phyloP scores from a whole-genome alignment of 2,888 invertebrate species.

The Mycogona germanica region DNA sequence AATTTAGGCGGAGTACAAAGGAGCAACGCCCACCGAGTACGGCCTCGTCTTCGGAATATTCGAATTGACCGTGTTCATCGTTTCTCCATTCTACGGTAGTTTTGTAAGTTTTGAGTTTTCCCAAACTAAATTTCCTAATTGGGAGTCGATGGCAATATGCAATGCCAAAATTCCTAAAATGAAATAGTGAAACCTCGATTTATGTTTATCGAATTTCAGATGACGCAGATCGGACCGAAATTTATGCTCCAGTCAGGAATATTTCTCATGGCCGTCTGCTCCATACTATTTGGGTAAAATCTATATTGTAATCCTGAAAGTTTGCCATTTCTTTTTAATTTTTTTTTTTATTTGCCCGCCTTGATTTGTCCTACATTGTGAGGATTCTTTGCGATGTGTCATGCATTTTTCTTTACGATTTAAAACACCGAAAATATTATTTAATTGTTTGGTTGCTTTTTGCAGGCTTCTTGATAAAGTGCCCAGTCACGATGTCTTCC shows the following conservation, averaged over 20 bases:
- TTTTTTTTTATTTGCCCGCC: background rate
- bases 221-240: conserved; percentile 66
- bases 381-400: background rate
- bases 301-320: background rate
- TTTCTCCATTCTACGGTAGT: conserved; percentile 73
- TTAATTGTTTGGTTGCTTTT: background rate
- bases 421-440: no score
- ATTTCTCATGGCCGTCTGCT: conserved; percentile 66
- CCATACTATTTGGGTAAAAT: conserved; percentile 66
- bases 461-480: conserved; percentile 15
- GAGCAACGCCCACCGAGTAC: conserved; percentile 65
- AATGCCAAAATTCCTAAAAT: no score
- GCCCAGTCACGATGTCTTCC: conserved; percentile 44
- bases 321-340: background rate
- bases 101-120: conserved; percentile 40
- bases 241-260: conserved; percentile 71
- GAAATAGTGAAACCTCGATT: background rate
- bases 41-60: conserved; percentile 80
- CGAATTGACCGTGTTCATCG: conserved; percentile 66
- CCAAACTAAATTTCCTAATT: no score
- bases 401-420: no score
- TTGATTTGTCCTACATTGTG: background rate
- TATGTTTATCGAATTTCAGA: conserved; percentile 32
- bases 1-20: conserved; percentile 68
- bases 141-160: no score